Conservation (phyloP, 2,113 vertebrate genomes). For the Forbesichthys agassizii region DNA sequence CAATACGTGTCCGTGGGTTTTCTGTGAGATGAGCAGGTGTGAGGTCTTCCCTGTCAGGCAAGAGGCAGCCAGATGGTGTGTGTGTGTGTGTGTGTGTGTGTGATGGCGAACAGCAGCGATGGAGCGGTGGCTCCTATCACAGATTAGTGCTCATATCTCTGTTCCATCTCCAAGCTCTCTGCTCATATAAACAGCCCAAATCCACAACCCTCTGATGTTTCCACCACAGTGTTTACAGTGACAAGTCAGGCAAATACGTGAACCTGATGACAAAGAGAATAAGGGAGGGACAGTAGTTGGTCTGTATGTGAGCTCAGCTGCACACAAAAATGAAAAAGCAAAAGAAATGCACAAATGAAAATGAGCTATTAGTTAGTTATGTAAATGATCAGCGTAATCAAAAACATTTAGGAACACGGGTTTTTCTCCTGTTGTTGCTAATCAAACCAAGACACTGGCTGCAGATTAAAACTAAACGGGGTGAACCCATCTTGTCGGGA, state of each 20-base stretch:
- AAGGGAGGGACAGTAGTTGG: slow-evolving; percentile 41
- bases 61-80: slow-evolving; percentile 69
- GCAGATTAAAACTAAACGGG: background rate
- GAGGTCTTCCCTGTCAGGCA: slow-evolving; percentile 51
- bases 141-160: slow-evolving; percentile 73
- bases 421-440: too few species aligned
- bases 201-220: slow-evolving; percentile 70
- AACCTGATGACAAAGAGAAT: slow-evolving; percentile 66
- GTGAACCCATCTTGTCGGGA: background rate
- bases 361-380: background rate
- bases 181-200: slow-evolving; percentile 75
- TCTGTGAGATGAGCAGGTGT: slow-evolving; percentile 56
- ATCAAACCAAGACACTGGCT: background rate
- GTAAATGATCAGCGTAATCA: background rate
- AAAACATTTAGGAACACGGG: background rate
- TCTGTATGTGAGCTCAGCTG: slow-evolving; percentile 10
- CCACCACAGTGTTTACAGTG: slow-evolving; percentile 73
- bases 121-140: slow-evolving; percentile 64
- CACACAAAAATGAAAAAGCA: background rate
- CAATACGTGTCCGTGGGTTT: background rate
- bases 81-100: slow-evolving; percentile 65
- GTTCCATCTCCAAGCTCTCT: slow-evolving; percentile 72
- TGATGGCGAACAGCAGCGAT: slow-evolving; percentile 66
- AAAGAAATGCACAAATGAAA: background rate
- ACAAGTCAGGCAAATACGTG: slow-evolving; percentile 73